phyloP scores from a whole-genome alignment of 2,797 vertebrate species.

The Lagocephalus sceleratus region DNA sequence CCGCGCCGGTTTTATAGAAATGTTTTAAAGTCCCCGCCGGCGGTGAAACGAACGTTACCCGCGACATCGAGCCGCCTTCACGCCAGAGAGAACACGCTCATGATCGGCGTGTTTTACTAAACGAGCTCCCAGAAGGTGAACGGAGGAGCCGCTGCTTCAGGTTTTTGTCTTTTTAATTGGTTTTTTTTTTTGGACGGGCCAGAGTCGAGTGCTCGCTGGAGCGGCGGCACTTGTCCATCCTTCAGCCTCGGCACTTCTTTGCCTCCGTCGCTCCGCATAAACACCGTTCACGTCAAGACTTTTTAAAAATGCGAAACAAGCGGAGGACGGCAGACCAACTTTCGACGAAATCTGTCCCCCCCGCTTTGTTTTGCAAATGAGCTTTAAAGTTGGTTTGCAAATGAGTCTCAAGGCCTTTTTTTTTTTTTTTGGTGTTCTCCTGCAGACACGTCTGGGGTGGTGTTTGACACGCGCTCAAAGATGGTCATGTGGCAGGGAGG shows the following conservation, averaged over 20 bases:
- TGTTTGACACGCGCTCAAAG: slow-evolving; percentile 94
- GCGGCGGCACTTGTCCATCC: background rate
- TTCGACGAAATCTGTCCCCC: slow-evolving; percentile 20
- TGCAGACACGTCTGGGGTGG: slow-evolving; percentile 87
- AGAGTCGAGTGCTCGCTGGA: slow-evolving; percentile 12
- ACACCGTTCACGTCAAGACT: no score
- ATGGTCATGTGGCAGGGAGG: slow-evolving; percentile 95
- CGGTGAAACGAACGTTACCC: slow-evolving; percentile 7
- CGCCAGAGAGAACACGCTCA: slow-evolving; percentile 25
- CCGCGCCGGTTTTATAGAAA: no score
- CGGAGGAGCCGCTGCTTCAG: slow-evolving; percentile 29
- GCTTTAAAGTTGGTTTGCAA: slow-evolving; percentile 48
- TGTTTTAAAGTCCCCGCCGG: background rate
- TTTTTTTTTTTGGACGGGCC: slow-evolving; percentile 16
- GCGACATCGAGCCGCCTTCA: slow-evolving; percentile 38
- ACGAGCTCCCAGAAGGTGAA: slow-evolving; percentile 10
- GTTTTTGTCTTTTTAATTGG: background rate
- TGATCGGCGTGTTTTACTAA: slow-evolving; percentile 3
- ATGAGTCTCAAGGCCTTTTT: slow-evolving; percentile 22
- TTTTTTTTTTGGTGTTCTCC: background rate
- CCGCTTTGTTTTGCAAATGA: slow-evolving; percentile 74
- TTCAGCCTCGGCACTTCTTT: slow-evolving; percentile 8
- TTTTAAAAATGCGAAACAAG: no score
- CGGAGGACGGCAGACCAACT: background rate
- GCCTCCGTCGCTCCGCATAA: no score